Evolutionary conservation across 2,888 invertebrate species (phyloP), one percentile per base, ranked within the genome.

Genomic region (Agriopis aurantiaria): DNA sequence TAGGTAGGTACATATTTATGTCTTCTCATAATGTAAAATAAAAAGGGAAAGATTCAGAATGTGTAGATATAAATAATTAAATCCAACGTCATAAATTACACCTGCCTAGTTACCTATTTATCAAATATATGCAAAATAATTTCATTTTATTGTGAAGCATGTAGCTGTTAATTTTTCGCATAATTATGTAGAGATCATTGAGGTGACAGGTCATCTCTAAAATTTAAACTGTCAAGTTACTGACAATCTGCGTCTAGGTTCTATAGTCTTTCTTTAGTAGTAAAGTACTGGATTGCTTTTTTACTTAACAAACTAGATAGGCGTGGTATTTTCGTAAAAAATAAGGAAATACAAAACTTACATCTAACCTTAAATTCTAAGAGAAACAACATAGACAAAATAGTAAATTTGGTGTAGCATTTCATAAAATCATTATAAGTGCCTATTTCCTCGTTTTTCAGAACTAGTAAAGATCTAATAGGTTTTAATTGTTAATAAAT

Each of bases 41-140:
- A 51, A 57, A 33, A 11, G 33, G 52, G 58, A 58, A 60, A 67
- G 60, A 67, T 67, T 67, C 60, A 56, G 17, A 53, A 48, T 46
- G 7, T 49, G 56, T n/a, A n/a, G n/a, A n/a, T 55, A 49, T 58
- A 58, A 58, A 58, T 58, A 52, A 51, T 51, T 58, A 58, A 33
- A 33, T 48, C 56, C 52, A 56, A 48, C 40, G 43, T 57, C 43
- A 43, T 57, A 7, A 43, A 17, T 56, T 56, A 55, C 9, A 33
- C 33, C 33, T 10, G 12, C 52, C 33, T 23, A 55, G 8, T n/a
- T 55, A 55, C 33, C 12, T 55, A 55, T 10, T 17, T n/a, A n/a
- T 4, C 12, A 48, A 48, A 48, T 11, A n/a, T 10, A 23, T 55
- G 2, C n/a, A 40, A 55, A 41, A 41, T 14, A 12, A 14, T 55